Percentiles rank a stretch among this genome's conserved stretches.
Evolutionary conservation across 2,888 invertebrate species (phyloP).

Genomic region (Herminia tarsipennalis): DNA sequence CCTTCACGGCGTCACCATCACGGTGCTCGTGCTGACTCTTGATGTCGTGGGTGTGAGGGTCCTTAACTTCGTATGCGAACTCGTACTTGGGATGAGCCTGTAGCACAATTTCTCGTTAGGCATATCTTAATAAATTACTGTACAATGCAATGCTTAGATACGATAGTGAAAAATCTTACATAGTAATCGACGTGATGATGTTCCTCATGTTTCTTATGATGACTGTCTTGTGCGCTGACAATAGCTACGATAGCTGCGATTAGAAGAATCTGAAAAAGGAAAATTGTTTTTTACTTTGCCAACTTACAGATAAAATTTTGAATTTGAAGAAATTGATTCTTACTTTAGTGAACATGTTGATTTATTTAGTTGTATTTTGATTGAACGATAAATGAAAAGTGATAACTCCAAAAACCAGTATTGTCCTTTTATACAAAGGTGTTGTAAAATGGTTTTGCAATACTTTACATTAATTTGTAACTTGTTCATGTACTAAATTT

Average conservation of each 20-base stretch:
- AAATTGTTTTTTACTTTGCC: too few species aligned
- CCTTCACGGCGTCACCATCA: slow-evolving; percentile 85
- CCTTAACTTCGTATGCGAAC: slow-evolving; percentile 79
- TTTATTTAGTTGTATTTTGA: not conserved
- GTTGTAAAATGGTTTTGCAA: not conserved
- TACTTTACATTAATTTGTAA: not conserved
- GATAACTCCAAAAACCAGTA: not conserved
- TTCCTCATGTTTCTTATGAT: slow-evolving; percentile 7
- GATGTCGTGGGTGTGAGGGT: slow-evolving; percentile 81
- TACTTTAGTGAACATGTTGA: slow-evolving; percentile 7
- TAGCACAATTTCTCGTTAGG: not conserved
- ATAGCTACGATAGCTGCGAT: not conserved
- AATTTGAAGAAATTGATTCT: too few species aligned
- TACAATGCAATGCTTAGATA: too few species aligned
- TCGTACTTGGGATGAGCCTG: slow-evolving; percentile 63
- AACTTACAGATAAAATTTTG: too few species aligned
- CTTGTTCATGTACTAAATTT: too few species aligned
- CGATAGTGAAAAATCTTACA: too few species aligned
- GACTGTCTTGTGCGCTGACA: slow-evolving; percentile 6
- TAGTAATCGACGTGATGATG: slow-evolving; percentile 18
- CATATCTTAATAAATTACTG: too few species aligned
- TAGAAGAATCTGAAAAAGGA: not conserved
- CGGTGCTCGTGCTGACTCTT: slow-evolving; percentile 80
- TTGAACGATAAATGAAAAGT: not conserved
- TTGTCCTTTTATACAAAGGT: not conserved